phyloP scores from a whole-genome alignment of 2,888 invertebrate genomes.

The Cerastis leucographa region DNA sequence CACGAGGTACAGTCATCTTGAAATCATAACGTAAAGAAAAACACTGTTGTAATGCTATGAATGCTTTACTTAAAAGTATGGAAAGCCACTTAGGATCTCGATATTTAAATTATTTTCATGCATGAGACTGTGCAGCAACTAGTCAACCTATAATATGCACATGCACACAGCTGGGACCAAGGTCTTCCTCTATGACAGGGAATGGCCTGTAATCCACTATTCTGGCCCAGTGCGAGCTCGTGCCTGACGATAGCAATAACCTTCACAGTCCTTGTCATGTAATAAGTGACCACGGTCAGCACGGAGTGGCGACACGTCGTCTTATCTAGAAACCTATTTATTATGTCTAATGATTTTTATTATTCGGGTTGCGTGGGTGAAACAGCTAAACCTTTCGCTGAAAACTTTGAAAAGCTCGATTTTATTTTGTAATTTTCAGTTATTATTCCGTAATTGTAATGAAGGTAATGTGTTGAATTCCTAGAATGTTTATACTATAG shows the following conservation, averaged over 20 bases:
- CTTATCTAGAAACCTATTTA: constrained; percentile 86
- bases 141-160: background rate
- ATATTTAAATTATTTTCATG: background rate
- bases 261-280: constrained; percentile 61
- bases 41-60: background rate
- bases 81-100: background rate
- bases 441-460: background rate
- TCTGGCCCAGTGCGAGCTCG: background rate
- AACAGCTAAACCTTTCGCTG: constrained; percentile 60
- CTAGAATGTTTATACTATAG: background rate
- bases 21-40: background rate
- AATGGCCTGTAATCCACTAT: background rate
- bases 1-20: background rate
- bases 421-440: constrained; percentile 5
- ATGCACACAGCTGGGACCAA: background rate
- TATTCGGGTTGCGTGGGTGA: constrained; percentile 73
- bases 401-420: background rate
- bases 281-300: constrained; percentile 72
- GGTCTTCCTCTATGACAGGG: background rate
- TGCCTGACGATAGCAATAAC: constrained; percentile 35
- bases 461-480: background rate
- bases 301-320: constrained; percentile 83
- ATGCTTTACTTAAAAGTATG: background rate
- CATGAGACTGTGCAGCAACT: background rate
- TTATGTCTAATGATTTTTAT: constrained; percentile 83